Percentiles rank a stretch among this genome's conserved stretches.
These are phyloP conservation scores for Bicyclus anynana DNA, from an alignment of 1,140 invertebrate species.

Conservation along the genomic window DNA sequence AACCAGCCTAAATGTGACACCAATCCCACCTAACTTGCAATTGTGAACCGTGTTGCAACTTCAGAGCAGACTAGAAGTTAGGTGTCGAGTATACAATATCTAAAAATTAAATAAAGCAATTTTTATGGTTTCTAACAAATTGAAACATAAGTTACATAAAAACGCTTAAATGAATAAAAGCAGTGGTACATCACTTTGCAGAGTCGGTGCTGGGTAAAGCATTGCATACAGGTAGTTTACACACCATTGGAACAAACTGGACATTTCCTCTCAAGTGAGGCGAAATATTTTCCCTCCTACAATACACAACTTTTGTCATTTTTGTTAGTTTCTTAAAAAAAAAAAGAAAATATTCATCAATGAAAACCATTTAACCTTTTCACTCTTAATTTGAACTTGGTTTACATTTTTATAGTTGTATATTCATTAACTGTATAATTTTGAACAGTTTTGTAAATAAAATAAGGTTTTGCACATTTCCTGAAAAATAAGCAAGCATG, in stretches of 20 bases:
- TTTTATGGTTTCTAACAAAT: background rate
- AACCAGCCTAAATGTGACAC: too few species aligned
- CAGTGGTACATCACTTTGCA: conserved; percentile 47
- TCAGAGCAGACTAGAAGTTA: too few species aligned
- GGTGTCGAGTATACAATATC: background rate
- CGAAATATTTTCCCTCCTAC: background rate
- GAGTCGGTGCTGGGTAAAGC: conserved; percentile 27
- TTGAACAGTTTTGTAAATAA: background rate
- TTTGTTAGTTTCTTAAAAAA: background rate
- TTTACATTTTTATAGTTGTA: background rate
- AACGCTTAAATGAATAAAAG: conserved; percentile 8
- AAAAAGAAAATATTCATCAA: background rate
- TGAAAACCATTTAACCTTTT: background rate
- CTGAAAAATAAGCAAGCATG: too few species aligned
- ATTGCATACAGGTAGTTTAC: conserved; percentile 42
- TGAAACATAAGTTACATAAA: background rate
- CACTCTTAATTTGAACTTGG: background rate
- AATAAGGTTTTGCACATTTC: too few species aligned
- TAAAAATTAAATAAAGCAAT: background rate
- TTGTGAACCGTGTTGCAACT: too few species aligned
- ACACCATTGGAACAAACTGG: conserved; percentile 40
- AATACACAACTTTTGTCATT: background rate
- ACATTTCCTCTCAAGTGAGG: conserved; percentile 36
- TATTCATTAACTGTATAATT: background rate
- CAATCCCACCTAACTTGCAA: too few species aligned